Evolutionary conservation across 2,113 vertebrate genomes (phyloP).

Genomic region (Chrysochloris asiatica): DNA sequence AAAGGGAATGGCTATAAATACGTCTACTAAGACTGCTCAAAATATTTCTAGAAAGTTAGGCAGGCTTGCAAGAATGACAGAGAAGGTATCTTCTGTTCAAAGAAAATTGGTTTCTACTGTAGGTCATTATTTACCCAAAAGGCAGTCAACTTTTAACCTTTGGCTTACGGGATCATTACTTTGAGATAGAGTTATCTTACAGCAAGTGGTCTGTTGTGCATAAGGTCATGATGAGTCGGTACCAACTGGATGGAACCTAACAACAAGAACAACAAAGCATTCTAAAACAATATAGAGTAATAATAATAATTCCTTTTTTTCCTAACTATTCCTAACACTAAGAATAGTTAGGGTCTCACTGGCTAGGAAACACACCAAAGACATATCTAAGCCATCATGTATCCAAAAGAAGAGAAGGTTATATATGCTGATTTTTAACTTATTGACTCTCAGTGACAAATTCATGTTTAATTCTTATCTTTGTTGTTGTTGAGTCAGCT

Average conservation of each 20-base stretch:
- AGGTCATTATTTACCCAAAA: not conserved
- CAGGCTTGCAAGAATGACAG: not conserved
- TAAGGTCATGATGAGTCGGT: too few species aligned
- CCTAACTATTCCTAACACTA: slow-evolving; percentile 33
- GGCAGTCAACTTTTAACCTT: slow-evolving; percentile 28
- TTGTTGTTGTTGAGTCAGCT: too few species aligned
- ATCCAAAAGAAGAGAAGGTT: not conserved
- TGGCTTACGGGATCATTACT: slow-evolving; percentile 31
- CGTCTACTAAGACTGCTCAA: too few species aligned
- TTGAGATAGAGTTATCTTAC: not conserved
- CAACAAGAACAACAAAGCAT: too few species aligned
- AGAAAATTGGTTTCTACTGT: not conserved
- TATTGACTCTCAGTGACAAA: slow-evolving; percentile 9
- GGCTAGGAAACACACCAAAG: slow-evolving; percentile 22
- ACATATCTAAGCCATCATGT: not conserved
- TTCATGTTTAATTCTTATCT: slow-evolving; percentile 33
- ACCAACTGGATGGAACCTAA: too few species aligned
- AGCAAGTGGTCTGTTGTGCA: not conserved
- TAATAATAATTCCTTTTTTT: slow-evolving; percentile 20
- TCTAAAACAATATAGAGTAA: too few species aligned
- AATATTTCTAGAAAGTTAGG: not conserved
- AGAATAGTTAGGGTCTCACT: not conserved
- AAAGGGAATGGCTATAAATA: too few species aligned
- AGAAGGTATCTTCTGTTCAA: slow-evolving; percentile 37
- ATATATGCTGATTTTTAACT: not conserved